phyloP scores from a whole-genome alignment of 2,888 invertebrate genomes.

The Aromia moschata region DNA sequence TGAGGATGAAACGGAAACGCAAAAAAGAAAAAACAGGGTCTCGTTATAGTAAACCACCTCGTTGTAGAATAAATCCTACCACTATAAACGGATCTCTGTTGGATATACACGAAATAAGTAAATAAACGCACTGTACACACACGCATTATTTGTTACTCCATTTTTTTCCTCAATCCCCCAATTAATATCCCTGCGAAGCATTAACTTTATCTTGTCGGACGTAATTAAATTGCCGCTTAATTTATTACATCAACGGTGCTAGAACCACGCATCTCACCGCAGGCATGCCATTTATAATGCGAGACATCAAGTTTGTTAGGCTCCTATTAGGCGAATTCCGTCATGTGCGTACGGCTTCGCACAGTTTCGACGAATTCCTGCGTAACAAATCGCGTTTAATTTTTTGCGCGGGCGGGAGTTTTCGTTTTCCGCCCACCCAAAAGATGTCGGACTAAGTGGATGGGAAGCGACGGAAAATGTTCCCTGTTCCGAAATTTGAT shows the following conservation, averaged over 20 bases:
- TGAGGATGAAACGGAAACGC: no score
- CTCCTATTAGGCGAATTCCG: slow-evolving; percentile 5
- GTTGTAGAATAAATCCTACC: no score
- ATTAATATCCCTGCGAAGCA: slow-evolving; percentile 10
- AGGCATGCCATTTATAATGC: slow-evolving; percentile 22
- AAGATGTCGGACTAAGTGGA: not conserved
- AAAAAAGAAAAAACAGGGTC: no score
- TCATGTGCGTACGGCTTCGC: slow-evolving; percentile 17
- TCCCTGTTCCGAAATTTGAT: no score
- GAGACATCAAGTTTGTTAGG: slow-evolving; percentile 25
- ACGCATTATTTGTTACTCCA: no score
- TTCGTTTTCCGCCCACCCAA: not conserved
- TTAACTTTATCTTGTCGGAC: slow-evolving; percentile 16
- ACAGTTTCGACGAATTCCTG: slow-evolving; percentile 14
- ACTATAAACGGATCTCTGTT: no score
- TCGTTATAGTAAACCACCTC: no score
- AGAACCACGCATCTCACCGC: slow-evolving; percentile 10
- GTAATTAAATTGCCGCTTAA: slow-evolving; percentile 22
- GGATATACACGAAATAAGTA: no score
- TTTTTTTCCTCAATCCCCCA: no score
- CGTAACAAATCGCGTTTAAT: slow-evolving; percentile 5
- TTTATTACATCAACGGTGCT: slow-evolving; percentile 18
- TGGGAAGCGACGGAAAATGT: not conserved
- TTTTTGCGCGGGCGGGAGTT: slow-evolving; percentile 11
- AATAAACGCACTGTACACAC: no score